Base-by-base conservation (phyloP, 2,113 vertebrate genomes). In the Crotophaga sulcirostris region DNA sequence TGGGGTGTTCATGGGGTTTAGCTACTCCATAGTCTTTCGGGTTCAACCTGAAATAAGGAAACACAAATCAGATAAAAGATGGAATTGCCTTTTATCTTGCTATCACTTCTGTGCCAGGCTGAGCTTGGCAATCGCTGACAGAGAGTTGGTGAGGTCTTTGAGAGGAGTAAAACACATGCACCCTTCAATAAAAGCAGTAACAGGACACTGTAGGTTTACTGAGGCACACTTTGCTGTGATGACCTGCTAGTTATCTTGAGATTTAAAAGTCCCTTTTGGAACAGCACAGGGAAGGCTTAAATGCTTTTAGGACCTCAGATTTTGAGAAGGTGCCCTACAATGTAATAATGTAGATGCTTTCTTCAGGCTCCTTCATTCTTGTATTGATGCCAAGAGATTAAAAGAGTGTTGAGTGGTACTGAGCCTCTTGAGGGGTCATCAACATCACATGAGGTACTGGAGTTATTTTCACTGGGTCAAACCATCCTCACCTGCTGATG, bases 341-440 rank as follows among this genome's bases (percentile, higher is more conserved):
- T 4, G 73, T 66, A 93, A 73, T 89, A 69, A 94, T 55, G 40
- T n/a, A 76, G 62, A 47, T 4, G 7, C 23, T 93, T 83, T 87
- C 78, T 76, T 49, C 87, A 73, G 51, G 74, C 84, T 93, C 56
- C 79, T 85, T 77, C 91, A 49, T 83, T 76, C 45, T 70, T 90
- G 58, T 66, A 21, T 80, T 24, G 66, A 77, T 0, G 14, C 84
- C 81, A 94, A 89, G 62, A 93, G 58, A 85, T 93, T 79, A 87
- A 85, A 87, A 87, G 74, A 23, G 40, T 87, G 93, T 87, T 95
- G 93, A 96, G 95, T 91, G 70, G 77, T 73, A 54, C 81, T 83
- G 91, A 85, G 93, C 81, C 91, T 91, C 94, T 79, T 55, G 81
- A 76, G 91, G 84, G 67, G 45, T 78, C 89, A 87, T 83, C 87